These are phyloP conservation scores for Lepidurus apus DNA, from an alignment of 1,140 invertebrate species.

Conservation along the genomic window DNA sequence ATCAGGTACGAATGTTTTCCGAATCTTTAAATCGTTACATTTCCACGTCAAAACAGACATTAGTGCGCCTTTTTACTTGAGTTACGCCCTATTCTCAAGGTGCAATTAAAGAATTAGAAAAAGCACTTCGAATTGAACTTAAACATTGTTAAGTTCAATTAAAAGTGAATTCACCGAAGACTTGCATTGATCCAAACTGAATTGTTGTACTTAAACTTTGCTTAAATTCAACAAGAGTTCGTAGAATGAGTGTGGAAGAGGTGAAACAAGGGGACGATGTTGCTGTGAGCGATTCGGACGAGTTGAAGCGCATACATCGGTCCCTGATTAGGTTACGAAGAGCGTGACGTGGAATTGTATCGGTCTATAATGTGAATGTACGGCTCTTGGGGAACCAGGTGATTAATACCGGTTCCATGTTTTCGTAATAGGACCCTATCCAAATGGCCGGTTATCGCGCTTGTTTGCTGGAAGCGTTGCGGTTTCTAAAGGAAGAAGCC, in stretches of 20 bases:
- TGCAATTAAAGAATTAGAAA: too few species aligned
- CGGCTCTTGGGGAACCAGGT: neutral
- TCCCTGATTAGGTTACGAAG: neutral
- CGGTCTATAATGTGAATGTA: neutral
- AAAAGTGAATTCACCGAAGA: too few species aligned
- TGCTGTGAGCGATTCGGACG: neutral
- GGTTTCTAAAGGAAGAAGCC: neutral
- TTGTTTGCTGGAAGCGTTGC: neutral
- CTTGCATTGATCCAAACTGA: too few species aligned
- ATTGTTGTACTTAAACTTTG: neutral
- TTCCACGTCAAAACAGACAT: too few species aligned
- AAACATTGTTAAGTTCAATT: too few species aligned
- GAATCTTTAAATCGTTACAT: too few species aligned
- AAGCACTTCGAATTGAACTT: too few species aligned
- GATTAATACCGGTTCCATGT: neutral
- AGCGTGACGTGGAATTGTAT: conserved; percentile 1
- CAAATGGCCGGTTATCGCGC: neutral
- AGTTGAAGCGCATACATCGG: neutral
- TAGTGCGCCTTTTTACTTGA: too few species aligned
- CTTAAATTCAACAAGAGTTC: neutral
- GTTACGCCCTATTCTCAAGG: too few species aligned
- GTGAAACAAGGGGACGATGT: neutral
- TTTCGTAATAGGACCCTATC: neutral
- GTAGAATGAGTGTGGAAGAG: neutral
- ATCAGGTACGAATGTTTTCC: neutral